Base-by-base conservation (phyloP, 2,888 invertebrate genomes). In the Graphium colonna region DNA sequence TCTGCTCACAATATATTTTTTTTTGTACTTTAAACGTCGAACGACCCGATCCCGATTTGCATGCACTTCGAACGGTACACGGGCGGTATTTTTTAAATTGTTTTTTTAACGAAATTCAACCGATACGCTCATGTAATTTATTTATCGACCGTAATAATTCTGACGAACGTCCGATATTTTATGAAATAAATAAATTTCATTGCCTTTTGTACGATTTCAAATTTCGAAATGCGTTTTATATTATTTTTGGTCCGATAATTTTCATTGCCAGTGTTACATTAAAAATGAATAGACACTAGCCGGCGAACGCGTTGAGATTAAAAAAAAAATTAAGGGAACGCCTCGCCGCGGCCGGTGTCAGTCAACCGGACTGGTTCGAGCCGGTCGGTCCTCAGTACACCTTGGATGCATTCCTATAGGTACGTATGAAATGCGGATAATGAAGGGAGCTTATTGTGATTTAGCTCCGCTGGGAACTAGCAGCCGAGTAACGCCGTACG, bases 341-440 rank as follows among this genome's bases (percentile, higher is more conserved):
- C 16, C 16, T 9, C 41, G 10, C 4, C 31, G 31, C 31, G 31
- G 31, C 10, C 12, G 8, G 85, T 86, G 88, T 87, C 88, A 87
- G 84, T 88, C 86, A 86, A 88, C 85, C 64, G 66, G 73, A 75
- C 75, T 71, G 74, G 75, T 75, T 82, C 65, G 65, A 86, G 87
- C 88, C 88, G 87, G 88, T 87, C 77, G 79, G 71, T 67, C 79
- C 75, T 76, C 66, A 74, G 75, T 77, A 82, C 77, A 73, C 79
- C 82, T 86, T 83, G 75, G 77, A 78, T 80, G 77, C 88, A 88
- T 88, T 88, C 88, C 88, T 79, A 86, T 84, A 85, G 70, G 69
- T 61, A 66, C 61, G 69, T 76, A 74, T 81, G 82, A 84, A 84
- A 86, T 81, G 84, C 71, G 82, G 80, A 79, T 85, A 86, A 88